phyloP scores from a whole-genome alignment of 2,797 vertebrate species.

The Ptychobarbus kaznakovi region DNA sequence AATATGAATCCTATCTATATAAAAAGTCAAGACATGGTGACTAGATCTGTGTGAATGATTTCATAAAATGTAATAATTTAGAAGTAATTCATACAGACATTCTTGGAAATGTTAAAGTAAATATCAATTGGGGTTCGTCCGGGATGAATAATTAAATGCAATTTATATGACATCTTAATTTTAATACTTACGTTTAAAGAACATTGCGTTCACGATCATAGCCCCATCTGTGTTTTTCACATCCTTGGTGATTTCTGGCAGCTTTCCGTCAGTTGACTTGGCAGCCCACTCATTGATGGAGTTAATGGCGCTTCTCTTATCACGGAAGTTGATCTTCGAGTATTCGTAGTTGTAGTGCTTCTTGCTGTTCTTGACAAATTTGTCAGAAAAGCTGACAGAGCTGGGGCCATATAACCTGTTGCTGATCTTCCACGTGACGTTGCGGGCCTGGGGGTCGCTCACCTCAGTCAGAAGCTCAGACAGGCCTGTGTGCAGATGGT shows the following conservation, averaged over 20 bases:
- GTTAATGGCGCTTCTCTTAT: constrained; percentile 92
- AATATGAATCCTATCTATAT: not conserved
- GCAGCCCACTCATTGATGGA: constrained; percentile 97
- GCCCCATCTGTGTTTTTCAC: constrained; percentile 93
- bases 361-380: constrained; percentile 95
- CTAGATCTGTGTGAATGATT: not conserved
- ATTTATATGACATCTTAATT: not conserved
- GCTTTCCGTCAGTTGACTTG: constrained; percentile 90
- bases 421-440: constrained; percentile 95
- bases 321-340: constrained; percentile 94
- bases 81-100: not conserved
- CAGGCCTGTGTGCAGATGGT: constrained; percentile 88
- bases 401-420: constrained; percentile 92
- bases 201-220: constrained; percentile 95
- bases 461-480: constrained; percentile 89
- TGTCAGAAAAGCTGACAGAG: constrained; percentile 87
- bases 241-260: constrained; percentile 91
- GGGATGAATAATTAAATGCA: not conserved
- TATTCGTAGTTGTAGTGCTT: constrained; percentile 96
- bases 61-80: not conserved
- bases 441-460: constrained; percentile 87
- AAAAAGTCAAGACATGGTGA: not conserved
- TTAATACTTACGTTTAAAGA: constrained; percentile 92
- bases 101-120: not conserved
- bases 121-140: not conserved